A percentile compares a stretch with the other conserved stretches of the same genome.
Evolutionary conservation across 1,140 invertebrate genomes (phyloP).

Genomic region (Eulimnadia texana): DNA sequence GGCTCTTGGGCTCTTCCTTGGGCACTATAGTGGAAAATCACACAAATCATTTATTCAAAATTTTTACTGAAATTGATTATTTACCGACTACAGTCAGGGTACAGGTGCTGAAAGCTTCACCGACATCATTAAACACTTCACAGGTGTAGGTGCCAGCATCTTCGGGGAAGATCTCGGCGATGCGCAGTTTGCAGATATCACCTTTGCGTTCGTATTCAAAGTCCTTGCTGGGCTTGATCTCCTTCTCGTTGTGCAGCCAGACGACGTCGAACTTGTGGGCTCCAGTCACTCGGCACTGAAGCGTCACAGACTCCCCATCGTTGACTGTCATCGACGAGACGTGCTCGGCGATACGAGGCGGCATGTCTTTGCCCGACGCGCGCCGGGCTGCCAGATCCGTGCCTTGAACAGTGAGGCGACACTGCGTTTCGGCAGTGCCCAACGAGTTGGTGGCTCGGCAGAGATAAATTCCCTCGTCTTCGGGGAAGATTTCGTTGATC

Average conservation of each 20-base stretch:
- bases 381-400: conserved; percentile 33
- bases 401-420: conserved; percentile 64
- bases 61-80: neutral
- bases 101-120: conserved; percentile 83
- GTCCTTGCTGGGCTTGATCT: conserved; percentile 90
- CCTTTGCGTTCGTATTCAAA: conserved; percentile 84
- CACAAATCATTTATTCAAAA: neutral
- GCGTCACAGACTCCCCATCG: conserved; percentile 68
- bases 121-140: conserved; percentile 88
- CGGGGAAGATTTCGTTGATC: conserved; percentile 83
- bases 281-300: conserved; percentile 70
- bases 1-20: conserved; percentile 66
- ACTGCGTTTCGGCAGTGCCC: conserved; percentile 62
- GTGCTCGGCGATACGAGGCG: conserved; percentile 70
- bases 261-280: conserved; percentile 79
- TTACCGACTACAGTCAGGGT: conserved; percentile 59
- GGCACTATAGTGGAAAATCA: conserved; percentile 42
- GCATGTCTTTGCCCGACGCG: conserved; percentile 46
- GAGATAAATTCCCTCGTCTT: conserved; percentile 77
- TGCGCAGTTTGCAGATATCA: conserved; percentile 76
- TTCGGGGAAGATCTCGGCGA: conserved; percentile 89
- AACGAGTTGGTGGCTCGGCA: conserved; percentile 83
- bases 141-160: conserved; percentile 87
- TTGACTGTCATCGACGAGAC: conserved; percentile 59
- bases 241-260: conserved; percentile 92